A percentile compares a stretch with the other conserved stretches of the same genome.
Evolutionary conservation across 2,113 vertebrate genomes (phyloP).

Genomic region (Alouatta palliata): DNA sequence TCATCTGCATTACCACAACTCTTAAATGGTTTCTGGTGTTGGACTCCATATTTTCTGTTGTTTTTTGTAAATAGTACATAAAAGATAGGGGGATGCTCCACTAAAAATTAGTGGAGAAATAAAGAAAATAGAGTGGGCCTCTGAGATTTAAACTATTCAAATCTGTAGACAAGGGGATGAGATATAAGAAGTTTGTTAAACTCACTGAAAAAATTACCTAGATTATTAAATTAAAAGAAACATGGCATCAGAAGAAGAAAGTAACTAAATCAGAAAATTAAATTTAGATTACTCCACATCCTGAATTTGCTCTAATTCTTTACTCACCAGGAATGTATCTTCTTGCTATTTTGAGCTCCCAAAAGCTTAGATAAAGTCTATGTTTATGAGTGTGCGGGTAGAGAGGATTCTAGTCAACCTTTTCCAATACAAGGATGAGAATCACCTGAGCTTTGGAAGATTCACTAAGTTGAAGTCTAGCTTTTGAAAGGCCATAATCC

Average conservation of each 20-base stretch:
- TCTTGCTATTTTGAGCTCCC: not conserved
- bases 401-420: not conserved
- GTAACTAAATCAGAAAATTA: not conserved
- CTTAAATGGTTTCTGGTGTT: conserved; percentile 25
- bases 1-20: not conserved
- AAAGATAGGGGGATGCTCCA: not conserved
- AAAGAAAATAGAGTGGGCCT: conserved; percentile 30
- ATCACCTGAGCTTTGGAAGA: not conserved
- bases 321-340: not conserved
- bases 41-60: not conserved
- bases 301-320: not conserved
- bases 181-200: not conserved
- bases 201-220: not conserved
- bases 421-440: not conserved
- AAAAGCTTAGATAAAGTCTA: not conserved
- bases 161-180: not conserved
- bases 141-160: conserved; percentile 10
- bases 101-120: not conserved
- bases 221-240: not conserved
- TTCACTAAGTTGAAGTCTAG: not conserved
- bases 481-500: not conserved
- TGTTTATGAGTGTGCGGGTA: not conserved
- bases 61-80: not conserved
- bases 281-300: not conserved
- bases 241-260: not conserved